Evolutionary conservation across 2,888 invertebrate species (phyloP), one percentile per base, ranked within the genome.

Genomic region (Mimumesa dahlbomi): DNA sequence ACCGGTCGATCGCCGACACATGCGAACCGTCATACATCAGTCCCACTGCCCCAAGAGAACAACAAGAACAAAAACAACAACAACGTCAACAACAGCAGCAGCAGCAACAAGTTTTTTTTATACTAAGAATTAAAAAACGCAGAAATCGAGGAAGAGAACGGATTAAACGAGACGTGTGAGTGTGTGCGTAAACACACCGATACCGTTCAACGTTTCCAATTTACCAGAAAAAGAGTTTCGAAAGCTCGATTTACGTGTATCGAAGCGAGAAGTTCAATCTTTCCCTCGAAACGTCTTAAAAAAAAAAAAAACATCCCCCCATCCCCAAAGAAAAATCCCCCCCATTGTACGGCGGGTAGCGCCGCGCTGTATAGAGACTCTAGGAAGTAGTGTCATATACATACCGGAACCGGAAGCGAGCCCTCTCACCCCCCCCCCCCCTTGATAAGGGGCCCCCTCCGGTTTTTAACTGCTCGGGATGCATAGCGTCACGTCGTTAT

Each of bases 21-120:
- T 74, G 69, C 74, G 74, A 73, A 72, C 82, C 81, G 76, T 83
- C 82, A 79, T 82, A 85, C 83, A 83, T 80, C 82, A 84, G 83
- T 84, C 84, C 85, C 88, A 87, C 88, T 88, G 87, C 87, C 87
- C 82, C 78, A 82, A 85, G 83, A 83, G 84, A 84, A 81, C 82
- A 77, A 81, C 76, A 82, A 68, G 77, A 82, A 76, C 82, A 79
- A 66, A 79, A 81, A 67, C 79, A 81, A 71, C 78, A 67, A 78
- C 68, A n/a, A n/a, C n/a, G n/a, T n/a, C n/a, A 84, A 81, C 82
- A 77, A 81, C 76, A 82, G 69, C 78, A 82, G 77, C 82, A 79
- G 67, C 80, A 81, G 66, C 79, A 81, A 71, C 78, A 67, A 78
- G n/a, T 66, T 85, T 87, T 87, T 86, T 87, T 86, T 87, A 87